These are phyloP conservation scores for Amphiduros pacificus DNA, from an alignment of 2,888 invertebrate species.

Conservation along the genomic window DNA sequence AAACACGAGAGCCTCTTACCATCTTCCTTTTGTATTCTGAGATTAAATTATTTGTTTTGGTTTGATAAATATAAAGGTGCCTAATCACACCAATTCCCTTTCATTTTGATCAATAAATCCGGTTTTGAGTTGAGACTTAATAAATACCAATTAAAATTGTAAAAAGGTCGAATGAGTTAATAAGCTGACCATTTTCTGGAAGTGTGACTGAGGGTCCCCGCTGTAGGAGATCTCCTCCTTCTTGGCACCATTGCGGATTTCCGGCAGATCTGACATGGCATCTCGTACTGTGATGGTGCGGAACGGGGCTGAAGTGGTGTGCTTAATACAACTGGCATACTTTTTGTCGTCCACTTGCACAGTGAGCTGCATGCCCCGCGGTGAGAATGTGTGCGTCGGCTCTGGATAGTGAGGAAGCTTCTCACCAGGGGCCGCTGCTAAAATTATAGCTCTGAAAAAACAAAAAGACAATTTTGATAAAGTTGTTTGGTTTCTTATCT, in stretches of 20 bases:
- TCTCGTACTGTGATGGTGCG: slow-evolving; percentile 79
- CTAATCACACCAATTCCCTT: too few species aligned
- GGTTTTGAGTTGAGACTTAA: too few species aligned
- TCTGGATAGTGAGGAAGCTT: slow-evolving; percentile 76
- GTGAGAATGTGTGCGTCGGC: slow-evolving; percentile 76
- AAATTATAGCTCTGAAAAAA: slow-evolving; percentile 68
- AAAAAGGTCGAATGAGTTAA: background rate
- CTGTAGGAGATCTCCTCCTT: slow-evolving; percentile 73
- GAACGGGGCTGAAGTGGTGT: slow-evolving; percentile 73
- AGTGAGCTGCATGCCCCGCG: slow-evolving; percentile 65
- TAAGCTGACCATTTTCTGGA: slow-evolving; percentile 66
- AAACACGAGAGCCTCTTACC: too few species aligned
- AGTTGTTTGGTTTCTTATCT: too few species aligned
- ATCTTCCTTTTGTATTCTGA: too few species aligned
- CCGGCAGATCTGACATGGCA: slow-evolving; percentile 80
- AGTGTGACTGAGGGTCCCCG: slow-evolving; percentile 73
- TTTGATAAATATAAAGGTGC: too few species aligned
- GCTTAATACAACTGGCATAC: slow-evolving; percentile 55
- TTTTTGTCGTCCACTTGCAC: slow-evolving; percentile 49
- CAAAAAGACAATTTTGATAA: too few species aligned
- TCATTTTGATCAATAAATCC: too few species aligned
- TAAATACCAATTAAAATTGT: background rate
- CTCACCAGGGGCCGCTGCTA: slow-evolving; percentile 81
- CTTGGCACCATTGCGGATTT: slow-evolving; percentile 73
- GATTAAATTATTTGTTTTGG: too few species aligned